Evolutionary conservation across 92 coral and sea anemone genomes (phyloP).

Genomic region (Porites lobata): DNA sequence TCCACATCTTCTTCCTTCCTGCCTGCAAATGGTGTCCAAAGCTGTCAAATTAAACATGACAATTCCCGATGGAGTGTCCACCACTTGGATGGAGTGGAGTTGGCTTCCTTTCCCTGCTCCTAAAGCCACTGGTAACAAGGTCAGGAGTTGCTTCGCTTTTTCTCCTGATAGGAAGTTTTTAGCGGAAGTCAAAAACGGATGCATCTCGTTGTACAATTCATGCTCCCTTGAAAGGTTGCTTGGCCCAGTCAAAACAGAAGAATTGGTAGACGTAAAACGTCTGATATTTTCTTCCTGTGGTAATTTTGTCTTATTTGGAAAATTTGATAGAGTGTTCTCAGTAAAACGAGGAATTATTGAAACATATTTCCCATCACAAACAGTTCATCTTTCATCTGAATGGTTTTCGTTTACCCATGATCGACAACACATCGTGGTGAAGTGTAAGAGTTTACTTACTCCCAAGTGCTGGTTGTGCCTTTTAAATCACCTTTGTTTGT

Average conservation of each 20-base stretch:
- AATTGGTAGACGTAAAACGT: no score
- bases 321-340: slow-evolving; percentile 25
- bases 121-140: not conserved
- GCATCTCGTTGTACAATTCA: not conserved
- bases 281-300: slow-evolving; percentile 32
- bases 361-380: slow-evolving; percentile 6
- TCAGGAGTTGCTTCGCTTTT: not conserved
- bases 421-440: not conserved
- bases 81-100: not conserved
- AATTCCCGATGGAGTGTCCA: slow-evolving; percentile 3
- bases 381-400: not conserved
- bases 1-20: slow-evolving; percentile 18
- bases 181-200: not conserved
- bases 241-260: not conserved
- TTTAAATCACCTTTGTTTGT: not conserved
- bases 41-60: not conserved
- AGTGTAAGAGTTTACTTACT: not conserved
- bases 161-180: slow-evolving; percentile 21
- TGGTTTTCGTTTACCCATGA: not conserved
- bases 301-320: slow-evolving; percentile 47
- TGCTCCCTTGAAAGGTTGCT: not conserved
- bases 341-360: slow-evolving; percentile 19
- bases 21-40: not conserved
- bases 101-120: not conserved
- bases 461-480: not conserved